Base-by-base conservation (phyloP, 2,113 vertebrate genomes). In the Ophthalmotilapia sp. region DNA sequence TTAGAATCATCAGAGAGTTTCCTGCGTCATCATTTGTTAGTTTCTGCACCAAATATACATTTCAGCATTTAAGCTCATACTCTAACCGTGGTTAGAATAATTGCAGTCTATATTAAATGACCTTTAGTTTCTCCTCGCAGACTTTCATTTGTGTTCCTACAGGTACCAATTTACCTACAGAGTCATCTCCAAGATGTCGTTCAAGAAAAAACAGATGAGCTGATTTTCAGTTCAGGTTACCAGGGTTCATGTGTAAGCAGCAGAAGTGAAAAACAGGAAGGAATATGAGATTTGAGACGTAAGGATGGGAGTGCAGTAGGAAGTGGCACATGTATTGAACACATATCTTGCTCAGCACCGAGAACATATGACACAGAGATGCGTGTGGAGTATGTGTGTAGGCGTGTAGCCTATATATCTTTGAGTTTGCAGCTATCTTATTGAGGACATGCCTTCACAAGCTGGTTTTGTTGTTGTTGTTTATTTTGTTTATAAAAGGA, bases 181-280 rank as follows among this genome's bases (percentile, higher is more conserved):
- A 31, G 21, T 29, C 13, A 49, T 19, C 29, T 60, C 58, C 58
- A 33, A 60, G 15, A 33, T 2, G 29, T 60, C 9, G n/a, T 36
- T 36, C 11, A 54, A 53, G 31, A 3, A 3, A 51, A 79, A 79
- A 65, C 10, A 38, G 10, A 36, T 54, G 29, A 79, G 5, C 23
- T 21, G 49, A 36, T 36, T 54, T 23, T 79, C 19, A 53, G 29
- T 14, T 36, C 2, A 87, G 84, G 88, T 91, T 90, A 90, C 82
- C 13, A n/a, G 14, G 80, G 86, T 83, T 93, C 91, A 82, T 36
- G 47, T 84, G 17, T 84, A 21, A 89, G 45, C 75, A 88, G 83
- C 49, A 42, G 89, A 85, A 90, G 81, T 81, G 80, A 92, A 92
- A 93, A 91, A 91, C 89, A 92, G 88, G 88, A 92, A 93, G 84